phyloP scores from a whole-genome alignment of 1,140 invertebrate genomes.

The Conopomorpha cramerella region DNA sequence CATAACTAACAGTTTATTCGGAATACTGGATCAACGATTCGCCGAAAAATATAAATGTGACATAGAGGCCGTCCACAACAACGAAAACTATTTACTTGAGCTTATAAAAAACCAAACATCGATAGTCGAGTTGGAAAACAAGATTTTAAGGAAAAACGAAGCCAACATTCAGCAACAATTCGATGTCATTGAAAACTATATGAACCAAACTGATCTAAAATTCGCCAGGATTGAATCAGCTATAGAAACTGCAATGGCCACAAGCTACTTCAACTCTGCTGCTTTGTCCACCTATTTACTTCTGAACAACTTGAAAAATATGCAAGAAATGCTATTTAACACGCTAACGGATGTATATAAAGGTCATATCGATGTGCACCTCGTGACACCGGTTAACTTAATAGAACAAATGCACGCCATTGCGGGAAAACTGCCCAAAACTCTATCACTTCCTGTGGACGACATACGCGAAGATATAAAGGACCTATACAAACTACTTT shows the following conservation, averaged over 20 bases:
- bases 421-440: constrained; percentile 9
- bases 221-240: constrained; percentile 1
- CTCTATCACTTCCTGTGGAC: constrained; percentile 9
- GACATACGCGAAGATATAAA: constrained; percentile 4
- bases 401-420: constrained; percentile 8
- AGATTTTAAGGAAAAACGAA: constrained; percentile 9
- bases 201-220: constrained; percentile 8
- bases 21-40: constrained; percentile 12
- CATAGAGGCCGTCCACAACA: constrained; percentile 6
- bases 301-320: constrained; percentile 5
- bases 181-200: constrained; percentile 4
- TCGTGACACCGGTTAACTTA: constrained; percentile 7
- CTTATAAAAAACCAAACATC: constrained; percentile 11
- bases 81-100: constrained; percentile 8
- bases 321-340: constrained; percentile 11
- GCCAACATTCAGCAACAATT: constrained; percentile 8
- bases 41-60: constrained; percentile 12
- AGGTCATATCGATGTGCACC: constrained; percentile 10
- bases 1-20: constrained; percentile 9
- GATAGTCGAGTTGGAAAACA: constrained; percentile 10
- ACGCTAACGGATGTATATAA: constrained; percentile 7
- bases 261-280: constrained; percentile 8
- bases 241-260: constrained; percentile 5
- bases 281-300: constrained; percentile 6
- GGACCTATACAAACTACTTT: constrained; percentile 8